Base-by-base conservation (phyloP, 2,113 vertebrate genomes). In the Psophia crepitans region DNA sequence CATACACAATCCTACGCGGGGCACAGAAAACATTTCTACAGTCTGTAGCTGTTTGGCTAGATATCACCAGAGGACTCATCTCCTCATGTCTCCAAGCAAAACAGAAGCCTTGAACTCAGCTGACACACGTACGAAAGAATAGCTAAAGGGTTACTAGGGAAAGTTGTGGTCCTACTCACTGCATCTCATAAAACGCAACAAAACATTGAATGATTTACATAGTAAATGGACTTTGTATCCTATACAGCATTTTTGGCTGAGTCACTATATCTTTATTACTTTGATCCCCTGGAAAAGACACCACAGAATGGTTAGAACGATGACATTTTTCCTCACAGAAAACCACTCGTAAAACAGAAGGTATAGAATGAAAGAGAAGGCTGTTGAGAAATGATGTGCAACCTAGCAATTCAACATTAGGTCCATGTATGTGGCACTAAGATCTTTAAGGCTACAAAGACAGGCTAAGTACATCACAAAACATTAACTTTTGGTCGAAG, bases 251-350 rank as follows among this genome's bases (percentile, higher is more conserved):
- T 76, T 90, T 79, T 41, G 71, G 48, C 66, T 83, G 63, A 95
- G 53, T 93, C 70, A 53, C 32, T 78, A 5, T 48, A 27, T 56
- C 51, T 73, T 35, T 78, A 46, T 30, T 76, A 84, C 65, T 89
- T 48, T 91, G 87, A 27, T 87, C n/a, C 35, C n/a, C 53, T 87
- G 57, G 35, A 94, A 95, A 95, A 91, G 64, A 54, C 63, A 61
- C 53, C 61, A 53, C 68, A 69, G 70, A 87, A 53, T 13, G 6
- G 12, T 35, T 48, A 75, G 30, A 56, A 71, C 2, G 12, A 60
- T n/a, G 8, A 60, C 41, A 61, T 32, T 87, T 84, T 68, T 71
- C 70, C 70, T 87, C 46, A 65, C 1, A 61, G 61, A 95, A n/a
- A 95, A 75, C 8, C 35, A 60, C 12, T 30, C 26, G 43, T 33